These are phyloP conservation scores for Lutjanus campechanus DNA, from an alignment of 2,797 vertebrate species.

Conservation along the genomic window DNA sequence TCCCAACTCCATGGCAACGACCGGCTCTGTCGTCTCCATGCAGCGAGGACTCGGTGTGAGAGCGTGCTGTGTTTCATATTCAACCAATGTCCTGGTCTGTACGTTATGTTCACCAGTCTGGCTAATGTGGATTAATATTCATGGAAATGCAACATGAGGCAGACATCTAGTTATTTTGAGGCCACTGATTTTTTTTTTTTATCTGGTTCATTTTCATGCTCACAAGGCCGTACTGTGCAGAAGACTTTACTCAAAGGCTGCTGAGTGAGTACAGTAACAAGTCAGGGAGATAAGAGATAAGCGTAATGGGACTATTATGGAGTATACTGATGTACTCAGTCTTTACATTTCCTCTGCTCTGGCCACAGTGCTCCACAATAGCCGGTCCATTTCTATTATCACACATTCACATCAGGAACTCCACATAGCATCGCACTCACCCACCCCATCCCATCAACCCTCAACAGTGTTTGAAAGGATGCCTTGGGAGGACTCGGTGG, in stretches of 20 bases:
- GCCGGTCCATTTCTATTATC: constrained; percentile 70
- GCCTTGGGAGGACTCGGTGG: constrained; percentile 52
- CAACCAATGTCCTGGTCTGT: constrained; percentile 71
- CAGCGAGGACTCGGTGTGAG: constrained; percentile 60
- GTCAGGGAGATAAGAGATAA: constrained; percentile 36
- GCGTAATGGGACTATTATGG: constrained; percentile 39
- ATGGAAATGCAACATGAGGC: constrained; percentile 41
- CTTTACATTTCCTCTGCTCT: constrained; percentile 29
- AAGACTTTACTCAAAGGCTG: constrained; percentile 24
- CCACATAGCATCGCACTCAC: constrained; percentile 59
- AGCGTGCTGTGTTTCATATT: constrained; percentile 80
- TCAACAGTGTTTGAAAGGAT: constrained; percentile 56
- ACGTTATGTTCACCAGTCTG: constrained; percentile 21
- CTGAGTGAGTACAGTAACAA: constrained; percentile 12
- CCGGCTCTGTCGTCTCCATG: constrained; percentile 67
- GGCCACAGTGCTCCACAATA: constrained; percentile 14
- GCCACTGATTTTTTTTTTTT: constrained; percentile 8
- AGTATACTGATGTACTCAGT: constrained; percentile 28
- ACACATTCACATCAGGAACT: constrained; percentile 70
- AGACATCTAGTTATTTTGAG: constrained; percentile 32
- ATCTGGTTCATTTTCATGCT: constrained; percentile 32
- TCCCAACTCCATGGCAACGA: constrained; percentile 83
- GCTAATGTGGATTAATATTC: constrained; percentile 67
- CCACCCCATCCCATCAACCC: constrained; percentile 44
- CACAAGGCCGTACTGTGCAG: constrained; percentile 10